These are phyloP conservation scores for Chaenocephalus aceratus DNA, from an alignment of 2,113 vertebrate genomes.

Conservation along the genomic window DNA sequence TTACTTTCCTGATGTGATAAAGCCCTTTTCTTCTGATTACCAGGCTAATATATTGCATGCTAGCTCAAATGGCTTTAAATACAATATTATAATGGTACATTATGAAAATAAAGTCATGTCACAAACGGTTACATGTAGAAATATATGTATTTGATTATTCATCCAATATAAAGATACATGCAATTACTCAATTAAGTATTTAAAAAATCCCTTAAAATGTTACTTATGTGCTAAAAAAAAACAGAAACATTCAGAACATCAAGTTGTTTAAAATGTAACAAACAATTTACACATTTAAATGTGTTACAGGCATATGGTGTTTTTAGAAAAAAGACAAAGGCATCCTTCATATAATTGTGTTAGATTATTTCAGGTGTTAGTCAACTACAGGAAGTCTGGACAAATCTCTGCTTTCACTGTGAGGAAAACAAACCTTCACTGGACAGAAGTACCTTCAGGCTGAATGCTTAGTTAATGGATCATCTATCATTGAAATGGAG, in stretches of 20 bases:
- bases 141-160: slow-evolving; percentile 63
- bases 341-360: slow-evolving; percentile 30
- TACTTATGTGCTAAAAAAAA: neutral
- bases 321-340: slow-evolving; percentile 8
- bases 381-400: neutral
- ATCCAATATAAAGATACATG: slow-evolving; percentile 31
- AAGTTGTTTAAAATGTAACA: neutral
- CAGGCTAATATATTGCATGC: neutral
- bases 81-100: too few species aligned
- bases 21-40: neutral
- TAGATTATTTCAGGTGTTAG: neutral
- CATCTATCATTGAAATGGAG: slow-evolving; percentile 26
- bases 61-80: neutral
- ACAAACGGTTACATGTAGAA: slow-evolving; percentile 28
- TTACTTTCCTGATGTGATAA: neutral
- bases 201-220: slow-evolving; percentile 24
- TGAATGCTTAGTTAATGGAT: neutral
- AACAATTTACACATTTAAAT: neutral
- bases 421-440: neutral
- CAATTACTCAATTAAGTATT: slow-evolving; percentile 31
- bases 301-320: slow-evolving; percentile 30
- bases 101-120: neutral
- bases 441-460: neutral
- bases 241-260: neutral
- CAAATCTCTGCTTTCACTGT: neutral